These are phyloP conservation scores for Hippocampus barbouri DNA, from an alignment of 2,113 vertebrate genomes.

Conservation along the genomic window DNA sequence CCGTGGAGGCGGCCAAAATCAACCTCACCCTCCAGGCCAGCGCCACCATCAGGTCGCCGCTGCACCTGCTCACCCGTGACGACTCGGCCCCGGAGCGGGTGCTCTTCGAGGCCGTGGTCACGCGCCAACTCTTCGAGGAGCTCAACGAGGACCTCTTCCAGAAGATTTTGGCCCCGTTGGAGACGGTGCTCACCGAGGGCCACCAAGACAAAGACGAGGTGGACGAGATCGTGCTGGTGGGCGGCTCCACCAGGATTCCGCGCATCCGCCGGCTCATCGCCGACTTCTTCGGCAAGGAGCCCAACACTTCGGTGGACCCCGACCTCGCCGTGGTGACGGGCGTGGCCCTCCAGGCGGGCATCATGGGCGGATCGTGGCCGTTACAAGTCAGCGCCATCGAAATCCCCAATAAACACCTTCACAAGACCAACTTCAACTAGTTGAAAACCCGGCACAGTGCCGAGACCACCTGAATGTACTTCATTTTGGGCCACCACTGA, in stretches of 20 bases:
- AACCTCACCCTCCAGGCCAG: slow-evolving; percentile 81
- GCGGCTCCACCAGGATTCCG: slow-evolving; percentile 94
- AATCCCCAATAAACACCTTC: slow-evolving; percentile 90
- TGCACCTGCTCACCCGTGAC: slow-evolving; percentile 62
- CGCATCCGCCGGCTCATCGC: slow-evolving; percentile 84
- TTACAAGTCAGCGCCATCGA: slow-evolving; percentile 96
- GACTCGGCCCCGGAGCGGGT: slow-evolving; percentile 44
- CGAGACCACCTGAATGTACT: not conserved
- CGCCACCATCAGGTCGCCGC: slow-evolving; percentile 66
- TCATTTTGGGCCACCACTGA: not conserved
- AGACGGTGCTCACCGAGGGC: slow-evolving; percentile 84
- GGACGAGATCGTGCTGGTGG: slow-evolving; percentile 92
- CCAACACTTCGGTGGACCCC: slow-evolving; percentile 92
- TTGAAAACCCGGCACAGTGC: not conserved
- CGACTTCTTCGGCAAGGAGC: slow-evolving; percentile 91
- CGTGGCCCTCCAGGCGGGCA: slow-evolving; percentile 92
- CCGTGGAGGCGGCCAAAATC: slow-evolving; percentile 88
- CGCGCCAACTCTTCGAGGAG: slow-evolving; percentile 82
- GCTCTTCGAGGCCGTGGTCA: slow-evolving; percentile 76
- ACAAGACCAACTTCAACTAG: slow-evolving; percentile 91
- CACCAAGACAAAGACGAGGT: slow-evolving; percentile 81
- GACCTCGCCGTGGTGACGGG: slow-evolving; percentile 93
- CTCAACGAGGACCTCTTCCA: slow-evolving; percentile 92
- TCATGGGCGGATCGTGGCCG: slow-evolving; percentile 94
- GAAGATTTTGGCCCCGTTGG: slow-evolving; percentile 88